These are phyloP conservation scores for Anguilla marmorata DNA, from an alignment of 2,797 vertebrate genomes.

Conservation along the genomic window DNA sequence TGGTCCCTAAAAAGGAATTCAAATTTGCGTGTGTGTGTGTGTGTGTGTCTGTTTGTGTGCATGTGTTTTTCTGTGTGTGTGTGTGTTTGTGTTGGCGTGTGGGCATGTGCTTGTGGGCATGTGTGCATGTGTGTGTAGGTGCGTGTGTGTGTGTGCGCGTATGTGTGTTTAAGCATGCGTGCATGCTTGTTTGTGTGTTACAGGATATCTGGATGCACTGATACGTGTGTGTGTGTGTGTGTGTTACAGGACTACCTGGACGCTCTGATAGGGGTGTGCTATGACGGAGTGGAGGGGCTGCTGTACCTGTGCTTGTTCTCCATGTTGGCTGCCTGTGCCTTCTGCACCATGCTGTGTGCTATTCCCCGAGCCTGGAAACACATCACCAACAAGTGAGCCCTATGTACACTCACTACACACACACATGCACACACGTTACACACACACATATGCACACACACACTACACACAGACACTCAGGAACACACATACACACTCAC, in stretches of 20 bases:
- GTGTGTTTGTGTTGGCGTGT: not conserved
- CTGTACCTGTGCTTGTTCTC: conserved; percentile 93
- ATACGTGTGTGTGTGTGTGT: conserved; percentile 68
- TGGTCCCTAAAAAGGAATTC: no score
- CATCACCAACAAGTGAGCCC: conserved; percentile 76
- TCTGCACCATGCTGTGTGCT: conserved; percentile 85
- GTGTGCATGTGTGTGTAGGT: no score
- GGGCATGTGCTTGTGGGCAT: no score
- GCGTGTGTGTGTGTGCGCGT: not conserved
- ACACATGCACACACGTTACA: not conserved
- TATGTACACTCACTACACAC: conserved; percentile 39
- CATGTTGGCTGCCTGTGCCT: conserved; percentile 80
- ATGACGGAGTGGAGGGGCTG: conserved; percentile 89
- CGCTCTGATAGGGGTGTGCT: conserved; percentile 88
- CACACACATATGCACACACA: not conserved
- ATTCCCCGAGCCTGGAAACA: conserved; percentile 83
- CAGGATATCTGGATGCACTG: conserved; percentile 95
- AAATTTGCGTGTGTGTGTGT: no score
- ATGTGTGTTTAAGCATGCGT: not conserved
- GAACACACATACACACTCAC: not conserved
- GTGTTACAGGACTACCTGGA: conserved; percentile 88
- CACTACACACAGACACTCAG: not conserved
- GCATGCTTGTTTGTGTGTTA: conserved; percentile 3
- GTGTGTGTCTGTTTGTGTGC: not conserved
- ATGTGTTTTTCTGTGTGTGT: not conserved